Evolutionary conservation across 1,140 invertebrate species (phyloP), one percentile per base, ranked within the genome.

Genomic region (Camponotus pennsylvanicus): DNA sequence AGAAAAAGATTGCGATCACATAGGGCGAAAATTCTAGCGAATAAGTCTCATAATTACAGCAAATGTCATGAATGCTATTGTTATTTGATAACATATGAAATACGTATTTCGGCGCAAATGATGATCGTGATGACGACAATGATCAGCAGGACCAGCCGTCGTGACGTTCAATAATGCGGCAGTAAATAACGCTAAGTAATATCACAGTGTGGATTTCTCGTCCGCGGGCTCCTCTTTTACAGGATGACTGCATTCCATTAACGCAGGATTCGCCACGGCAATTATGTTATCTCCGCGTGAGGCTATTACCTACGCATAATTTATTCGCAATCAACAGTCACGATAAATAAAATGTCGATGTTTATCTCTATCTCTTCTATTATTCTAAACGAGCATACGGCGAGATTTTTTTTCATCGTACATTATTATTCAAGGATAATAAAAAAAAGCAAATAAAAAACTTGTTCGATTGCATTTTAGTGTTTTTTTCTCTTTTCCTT

Each of bases 241-340:
- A 32, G 94, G 91, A 89, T 94, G 94, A 91, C 89, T 94, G 90
- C 94, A 95, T 87, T 94, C 94, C 94, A 95, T 95, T 85, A 98
- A 95, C 3, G 98, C 98, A 18, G 98, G 98, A 96, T 98, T 98
- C 9, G 98, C 97, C 2, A 98, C 98, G 0, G 98, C 98, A 91
- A 98, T 98, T 89, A 98, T 98, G 93, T 98, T 97, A 92, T 97
- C 97, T 1, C 97, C 97, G 34, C 97, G 97, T 0, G 97, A 97
- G 0, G 98, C 97, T 88, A 98, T 97, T 75, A 98, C 97, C 96
- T 98, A 95, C 15, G 93, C 52, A 59, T 67, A 82, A 82, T 83
- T 61, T 18, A 71, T 9, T n/a, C 59, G 27, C 42, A 7, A 49
- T 73, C 59, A 34, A 57, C 18, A 2, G 13, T 13, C n/a, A n/a